Conservation (phyloP, 1,140 invertebrate genomes). For the Venustaconcha ellipsiformis region DNA sequence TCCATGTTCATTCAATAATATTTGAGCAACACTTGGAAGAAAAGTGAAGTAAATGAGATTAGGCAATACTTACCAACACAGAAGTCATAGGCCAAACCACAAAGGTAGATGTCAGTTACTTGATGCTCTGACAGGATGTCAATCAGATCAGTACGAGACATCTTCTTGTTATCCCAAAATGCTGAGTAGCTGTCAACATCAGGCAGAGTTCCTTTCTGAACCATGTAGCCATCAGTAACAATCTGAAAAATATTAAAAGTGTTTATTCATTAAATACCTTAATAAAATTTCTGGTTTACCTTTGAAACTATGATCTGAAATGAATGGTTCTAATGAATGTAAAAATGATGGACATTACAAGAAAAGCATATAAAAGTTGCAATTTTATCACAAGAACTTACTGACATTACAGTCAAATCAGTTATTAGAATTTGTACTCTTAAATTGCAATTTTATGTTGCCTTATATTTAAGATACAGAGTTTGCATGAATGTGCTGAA, state of each 20-base stretch:
- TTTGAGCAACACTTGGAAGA: no score
- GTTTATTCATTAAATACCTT: background rate
- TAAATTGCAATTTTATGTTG: no score
- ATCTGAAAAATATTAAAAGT: constrained; percentile 67
- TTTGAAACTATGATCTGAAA: background rate
- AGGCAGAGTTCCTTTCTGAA: constrained; percentile 94
- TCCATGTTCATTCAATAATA: background rate
- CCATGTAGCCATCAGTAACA: constrained; percentile 81
- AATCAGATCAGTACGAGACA: constrained; percentile 88
- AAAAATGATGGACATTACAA: no score
- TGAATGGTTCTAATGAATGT: no score
- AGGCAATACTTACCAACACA: constrained; percentile 84
- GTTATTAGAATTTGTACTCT: no score
- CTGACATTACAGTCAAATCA: no score
- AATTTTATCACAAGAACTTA: no score
- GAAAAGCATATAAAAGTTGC: no score
- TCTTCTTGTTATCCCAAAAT: constrained; percentile 96
- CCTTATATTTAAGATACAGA: no score
- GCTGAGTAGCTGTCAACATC: constrained; percentile 98
- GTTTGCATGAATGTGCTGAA: no score
- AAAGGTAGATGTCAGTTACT: constrained; percentile 94
- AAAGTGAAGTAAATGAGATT: background rate
- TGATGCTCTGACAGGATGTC: constrained; percentile 82
- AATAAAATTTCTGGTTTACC: background rate
- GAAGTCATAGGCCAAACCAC: constrained; percentile 95